Conservation (phyloP, 2,888 invertebrate species). For the Zaprionus lineosus region DNA sequence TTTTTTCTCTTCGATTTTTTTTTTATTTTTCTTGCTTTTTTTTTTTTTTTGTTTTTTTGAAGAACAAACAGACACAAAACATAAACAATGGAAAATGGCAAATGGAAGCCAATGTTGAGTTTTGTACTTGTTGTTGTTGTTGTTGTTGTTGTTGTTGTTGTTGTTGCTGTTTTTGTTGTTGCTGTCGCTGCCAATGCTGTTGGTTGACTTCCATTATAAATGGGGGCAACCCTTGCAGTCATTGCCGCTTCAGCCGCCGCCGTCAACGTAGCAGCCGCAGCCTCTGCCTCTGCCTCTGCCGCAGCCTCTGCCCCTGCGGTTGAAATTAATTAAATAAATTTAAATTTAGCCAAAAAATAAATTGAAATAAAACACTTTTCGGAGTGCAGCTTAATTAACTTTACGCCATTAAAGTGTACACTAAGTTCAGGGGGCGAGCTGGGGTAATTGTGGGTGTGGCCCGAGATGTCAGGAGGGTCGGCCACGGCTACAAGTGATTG, state of each 20-base stretch:
- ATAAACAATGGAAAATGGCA: conserved; percentile 39
- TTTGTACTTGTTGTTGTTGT: conserved; percentile 8
- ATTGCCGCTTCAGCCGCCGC: not conserved
- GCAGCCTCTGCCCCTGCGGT: conserved; percentile 19
- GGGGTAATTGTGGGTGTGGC: conserved; percentile 12
- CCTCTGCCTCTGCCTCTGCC: not conserved
- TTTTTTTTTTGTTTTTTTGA: not conserved
- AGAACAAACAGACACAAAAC: conserved; percentile 14
- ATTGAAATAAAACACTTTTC: conserved; percentile 61
- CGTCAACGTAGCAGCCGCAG: no score
- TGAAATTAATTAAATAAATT: conserved; percentile 70
- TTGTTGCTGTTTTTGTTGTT: no score
- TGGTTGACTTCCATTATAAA: conserved; percentile 35
- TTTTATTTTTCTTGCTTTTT: no score
- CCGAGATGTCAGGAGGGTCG: conserved; percentile 32
- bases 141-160: conserved; percentile 15
- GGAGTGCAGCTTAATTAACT: conserved; percentile 58
- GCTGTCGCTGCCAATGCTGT: conserved; percentile 6
- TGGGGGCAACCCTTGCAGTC: conserved; percentile 19
- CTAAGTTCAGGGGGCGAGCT: conserved; percentile 1
- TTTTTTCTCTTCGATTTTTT: no score
- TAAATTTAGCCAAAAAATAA: conserved; percentile 47
- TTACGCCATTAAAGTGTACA: conserved; percentile 21
- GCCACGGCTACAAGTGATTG: conserved; percentile 62
- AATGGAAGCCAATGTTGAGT: conserved; percentile 31